Evolutionary conservation across 2,797 vertebrate species (phyloP).

Genomic region (Fratercula arctica): DNA sequence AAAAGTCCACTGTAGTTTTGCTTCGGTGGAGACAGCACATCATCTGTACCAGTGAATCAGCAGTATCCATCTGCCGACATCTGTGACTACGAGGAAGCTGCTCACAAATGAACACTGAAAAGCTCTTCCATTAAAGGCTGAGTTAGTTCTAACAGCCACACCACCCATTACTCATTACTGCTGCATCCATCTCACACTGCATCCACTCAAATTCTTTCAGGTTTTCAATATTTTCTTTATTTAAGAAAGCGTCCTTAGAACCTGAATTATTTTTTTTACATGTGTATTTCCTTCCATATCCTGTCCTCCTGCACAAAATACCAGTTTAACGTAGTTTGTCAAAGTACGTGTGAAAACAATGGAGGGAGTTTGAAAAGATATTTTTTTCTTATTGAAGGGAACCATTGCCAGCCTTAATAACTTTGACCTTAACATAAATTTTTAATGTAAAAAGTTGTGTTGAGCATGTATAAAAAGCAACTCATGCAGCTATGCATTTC

Average conservation of each 20-base stretch:
- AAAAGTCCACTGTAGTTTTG: neutral
- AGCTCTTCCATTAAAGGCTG: neutral
- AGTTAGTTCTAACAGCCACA: neutral
- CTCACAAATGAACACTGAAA: neutral
- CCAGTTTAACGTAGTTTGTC: neutral
- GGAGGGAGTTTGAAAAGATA: neutral
- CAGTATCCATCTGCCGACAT: neutral
- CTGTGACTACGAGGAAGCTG: neutral
- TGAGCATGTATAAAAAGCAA: neutral
- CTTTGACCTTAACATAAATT: neutral
- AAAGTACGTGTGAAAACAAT: neutral
- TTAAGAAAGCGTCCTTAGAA: neutral
- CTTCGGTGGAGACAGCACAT: neutral
- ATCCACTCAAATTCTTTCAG: neutral
- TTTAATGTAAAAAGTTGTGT: neutral
- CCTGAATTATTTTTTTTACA: neutral
- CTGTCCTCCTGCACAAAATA: neutral
- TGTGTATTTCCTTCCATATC: neutral
- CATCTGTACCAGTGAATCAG: neutral
- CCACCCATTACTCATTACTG: neutral
- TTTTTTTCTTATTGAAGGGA: neutral
- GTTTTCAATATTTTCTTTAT: neutral
- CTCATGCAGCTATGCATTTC: neutral
- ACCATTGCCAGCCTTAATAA: neutral
- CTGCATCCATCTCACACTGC: neutral